A percentile compares a stretch with the other conserved stretches of the same genome.
Evolutionary conservation across 2,113 vertebrate species (phyloP).

Genomic region (Cebidichthys violaceus): DNA sequence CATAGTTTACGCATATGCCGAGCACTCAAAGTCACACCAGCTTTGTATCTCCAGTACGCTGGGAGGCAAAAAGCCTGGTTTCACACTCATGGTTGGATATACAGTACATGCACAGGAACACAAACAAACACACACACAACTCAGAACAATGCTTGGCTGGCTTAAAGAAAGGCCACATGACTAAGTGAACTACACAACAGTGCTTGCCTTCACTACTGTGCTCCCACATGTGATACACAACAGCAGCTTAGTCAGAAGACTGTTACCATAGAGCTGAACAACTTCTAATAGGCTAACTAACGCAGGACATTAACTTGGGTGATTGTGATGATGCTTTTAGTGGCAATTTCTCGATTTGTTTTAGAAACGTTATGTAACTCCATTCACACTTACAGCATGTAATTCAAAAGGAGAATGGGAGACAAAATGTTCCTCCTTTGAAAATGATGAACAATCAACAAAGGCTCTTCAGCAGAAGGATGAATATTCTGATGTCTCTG

Average conservation of each 20-base stretch:
- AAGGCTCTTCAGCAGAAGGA: constrained; percentile 8
- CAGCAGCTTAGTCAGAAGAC: constrained; percentile 51
- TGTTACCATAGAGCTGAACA: constrained; percentile 7
- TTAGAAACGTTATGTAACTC: constrained; percentile 8
- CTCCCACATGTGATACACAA: constrained; percentile 35
- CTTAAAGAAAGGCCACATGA: constrained; percentile 52
- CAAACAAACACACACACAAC: constrained; percentile 1
- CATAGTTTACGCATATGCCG: constrained; percentile 36
- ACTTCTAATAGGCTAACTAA: neutral
- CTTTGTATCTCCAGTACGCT: constrained; percentile 37
- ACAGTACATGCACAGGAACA: constrained; percentile 3
- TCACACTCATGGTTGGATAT: constrained; percentile 3
- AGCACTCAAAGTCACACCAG: constrained; percentile 33
- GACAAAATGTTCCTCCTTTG: neutral
- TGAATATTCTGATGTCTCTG: neutral
- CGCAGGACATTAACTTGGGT: neutral
- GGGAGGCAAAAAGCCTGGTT: constrained; percentile 28
- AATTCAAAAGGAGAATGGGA: neutral
- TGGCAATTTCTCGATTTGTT: constrained; percentile 11
- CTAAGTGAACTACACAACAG: constrained; percentile 26
- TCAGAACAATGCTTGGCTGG: constrained; percentile 44
- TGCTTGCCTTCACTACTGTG: constrained; percentile 28
- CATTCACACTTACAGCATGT: neutral
- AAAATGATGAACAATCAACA: neutral
- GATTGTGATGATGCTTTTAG: neutral